These are phyloP conservation scores for Arenicola marina DNA, from an alignment of 2,888 invertebrate species.

Conservation along the genomic window DNA sequence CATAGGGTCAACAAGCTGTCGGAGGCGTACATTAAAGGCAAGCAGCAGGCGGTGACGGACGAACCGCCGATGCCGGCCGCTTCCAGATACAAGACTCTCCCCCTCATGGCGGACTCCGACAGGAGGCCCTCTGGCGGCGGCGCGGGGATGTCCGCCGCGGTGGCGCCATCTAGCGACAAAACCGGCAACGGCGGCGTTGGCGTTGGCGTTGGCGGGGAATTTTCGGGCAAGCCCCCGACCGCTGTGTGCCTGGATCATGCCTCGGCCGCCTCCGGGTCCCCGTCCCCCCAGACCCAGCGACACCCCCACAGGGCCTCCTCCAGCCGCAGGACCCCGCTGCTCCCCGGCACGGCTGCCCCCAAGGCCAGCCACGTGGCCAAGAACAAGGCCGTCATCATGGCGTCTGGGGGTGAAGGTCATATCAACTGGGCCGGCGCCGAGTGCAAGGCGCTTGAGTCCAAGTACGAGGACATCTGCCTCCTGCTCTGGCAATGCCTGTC, in stretches of 20 bases:
- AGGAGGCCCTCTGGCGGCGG: background rate
- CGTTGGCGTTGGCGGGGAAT: too few species aligned
- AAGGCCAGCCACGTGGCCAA: background rate
- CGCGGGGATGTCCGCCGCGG: background rate
- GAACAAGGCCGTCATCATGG: conserved; percentile 47
- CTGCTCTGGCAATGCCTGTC: conserved; percentile 33
- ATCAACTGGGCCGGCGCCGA: conserved; percentile 40
- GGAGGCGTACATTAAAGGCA: background rate
- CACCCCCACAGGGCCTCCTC: background rate
- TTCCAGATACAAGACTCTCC: conserved; percentile 2
- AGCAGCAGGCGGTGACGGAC: background rate
- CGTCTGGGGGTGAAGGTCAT: conserved; percentile 56
- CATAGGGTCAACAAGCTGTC: background rate
- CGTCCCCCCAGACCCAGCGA: background rate
- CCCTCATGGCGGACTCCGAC: background rate
- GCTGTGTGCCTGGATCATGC: background rate
- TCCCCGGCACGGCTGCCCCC: background rate
- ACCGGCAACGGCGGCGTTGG: too few species aligned
- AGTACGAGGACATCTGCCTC: conserved; percentile 31
- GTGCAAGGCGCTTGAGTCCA: conserved; percentile 13
- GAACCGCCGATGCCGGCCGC: background rate
- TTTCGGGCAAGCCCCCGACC: background rate
- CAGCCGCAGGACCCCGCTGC: too few species aligned
- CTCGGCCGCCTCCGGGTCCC: background rate
- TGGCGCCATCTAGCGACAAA: too few species aligned